phyloP scores from a whole-genome alignment of 2,888 invertebrate species.

The Macroteleia sp. region DNA sequence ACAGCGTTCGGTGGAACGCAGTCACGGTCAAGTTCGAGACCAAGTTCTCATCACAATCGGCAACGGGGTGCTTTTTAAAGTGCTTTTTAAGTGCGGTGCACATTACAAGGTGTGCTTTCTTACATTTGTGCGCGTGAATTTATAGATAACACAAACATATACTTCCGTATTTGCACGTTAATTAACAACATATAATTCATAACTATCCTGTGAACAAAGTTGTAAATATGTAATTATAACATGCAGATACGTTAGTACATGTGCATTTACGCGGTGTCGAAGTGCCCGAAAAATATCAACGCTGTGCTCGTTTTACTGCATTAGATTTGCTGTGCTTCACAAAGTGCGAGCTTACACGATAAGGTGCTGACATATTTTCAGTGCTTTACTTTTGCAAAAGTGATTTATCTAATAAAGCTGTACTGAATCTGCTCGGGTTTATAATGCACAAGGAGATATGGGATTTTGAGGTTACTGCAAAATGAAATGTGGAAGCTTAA shows the following conservation, averaged over 20 bases:
- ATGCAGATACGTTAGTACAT: constrained; percentile 65
- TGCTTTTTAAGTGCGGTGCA: constrained; percentile 79
- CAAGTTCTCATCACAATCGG: constrained; percentile 72
- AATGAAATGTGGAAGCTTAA: constrained; percentile 32
- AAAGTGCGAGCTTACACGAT: constrained; percentile 82
- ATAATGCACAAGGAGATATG: constrained; percentile 1
- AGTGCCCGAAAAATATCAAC: constrained; percentile 72
- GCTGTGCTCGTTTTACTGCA: constrained; percentile 66
- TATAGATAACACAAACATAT: constrained; percentile 45
- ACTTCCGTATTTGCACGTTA: constrained; percentile 42
- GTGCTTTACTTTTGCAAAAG: constrained; percentile 66
- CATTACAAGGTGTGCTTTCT: constrained; percentile 70
- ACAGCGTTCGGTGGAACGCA: constrained; percentile 26
- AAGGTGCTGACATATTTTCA: constrained; percentile 78
- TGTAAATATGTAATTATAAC: constrained; percentile 25
- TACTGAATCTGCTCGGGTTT: constrained; percentile 75
- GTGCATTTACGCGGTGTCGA: constrained; percentile 76
- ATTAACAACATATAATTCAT: constrained; percentile 9
- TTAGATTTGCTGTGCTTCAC: constrained; percentile 75
- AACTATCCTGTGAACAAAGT: not conserved
- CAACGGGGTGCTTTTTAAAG: constrained; percentile 75
- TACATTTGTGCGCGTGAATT: constrained; percentile 61
- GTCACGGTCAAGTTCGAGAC: constrained; percentile 31
- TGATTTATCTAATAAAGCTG: constrained; percentile 65
- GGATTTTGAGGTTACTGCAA: not conserved